Percentiles rank a stretch among this genome's conserved stretches.
Evolutionary conservation across 2,888 invertebrate species (phyloP).

Genomic region (Brachyopa scutellaris): DNA sequence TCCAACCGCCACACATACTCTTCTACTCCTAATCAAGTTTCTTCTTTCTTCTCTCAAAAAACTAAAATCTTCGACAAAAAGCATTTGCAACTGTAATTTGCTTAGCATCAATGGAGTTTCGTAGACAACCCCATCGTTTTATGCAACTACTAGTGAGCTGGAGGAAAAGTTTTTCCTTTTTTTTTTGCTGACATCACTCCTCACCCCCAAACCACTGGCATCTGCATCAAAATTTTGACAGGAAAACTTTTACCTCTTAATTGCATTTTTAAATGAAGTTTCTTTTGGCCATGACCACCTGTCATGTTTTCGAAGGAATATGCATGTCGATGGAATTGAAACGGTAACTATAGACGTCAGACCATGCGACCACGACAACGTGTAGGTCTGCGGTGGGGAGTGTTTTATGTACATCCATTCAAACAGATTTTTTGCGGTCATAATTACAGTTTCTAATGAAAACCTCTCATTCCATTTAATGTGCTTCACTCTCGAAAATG

Average conservation of each 20-base stretch:
- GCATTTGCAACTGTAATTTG: conserved; percentile 45
- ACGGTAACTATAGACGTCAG: too few relatives aligned
- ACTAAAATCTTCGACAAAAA: conserved; percentile 22
- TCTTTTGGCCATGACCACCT: not conserved
- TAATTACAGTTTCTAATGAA: not conserved
- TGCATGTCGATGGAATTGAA: not conserved
- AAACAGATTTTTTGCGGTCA: not conserved
- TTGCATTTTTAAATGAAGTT: conserved; percentile 41
- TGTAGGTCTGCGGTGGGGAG: too few relatives aligned
- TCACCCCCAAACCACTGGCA: not conserved
- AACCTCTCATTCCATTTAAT: not conserved
- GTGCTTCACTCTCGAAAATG: not conserved
- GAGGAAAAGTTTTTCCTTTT: not conserved
- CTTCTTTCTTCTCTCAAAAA: conserved; percentile 14
- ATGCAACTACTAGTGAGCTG: conserved; percentile 7
- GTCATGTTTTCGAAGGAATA: not conserved
- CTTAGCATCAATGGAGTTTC: conserved; percentile 24
- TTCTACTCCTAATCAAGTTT: conserved; percentile 24
- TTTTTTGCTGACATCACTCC: not conserved
- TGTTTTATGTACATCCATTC: too few relatives aligned
- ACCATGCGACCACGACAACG: too few relatives aligned
- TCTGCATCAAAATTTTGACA: conserved; percentile 10
- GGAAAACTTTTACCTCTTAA: conserved; percentile 44
- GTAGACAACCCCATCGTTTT: not conserved
- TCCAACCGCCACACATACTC: not conserved